Conservation (phyloP, 2,888 invertebrate genomes). For the Catocala nupta region DNA sequence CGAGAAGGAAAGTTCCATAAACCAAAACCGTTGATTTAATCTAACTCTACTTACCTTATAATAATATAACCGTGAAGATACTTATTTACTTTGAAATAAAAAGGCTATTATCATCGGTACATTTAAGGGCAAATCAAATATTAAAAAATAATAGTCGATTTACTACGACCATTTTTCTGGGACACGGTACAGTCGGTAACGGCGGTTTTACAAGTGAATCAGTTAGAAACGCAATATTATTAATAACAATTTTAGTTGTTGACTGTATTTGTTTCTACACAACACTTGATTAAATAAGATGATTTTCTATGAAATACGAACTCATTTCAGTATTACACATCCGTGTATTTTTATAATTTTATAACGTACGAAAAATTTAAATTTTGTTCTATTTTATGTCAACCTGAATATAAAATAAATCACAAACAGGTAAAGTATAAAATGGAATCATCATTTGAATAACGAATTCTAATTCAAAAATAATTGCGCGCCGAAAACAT, state of each 20-base stretch:
- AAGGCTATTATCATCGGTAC: slow-evolving; percentile 55
- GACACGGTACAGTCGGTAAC: slow-evolving; percentile 50
- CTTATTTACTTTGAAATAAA: slow-evolving; percentile 51
- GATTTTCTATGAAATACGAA: no score
- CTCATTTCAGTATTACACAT: no score
- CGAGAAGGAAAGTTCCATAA: not conserved
- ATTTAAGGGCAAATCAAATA: slow-evolving; percentile 67
- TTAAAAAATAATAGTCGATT: slow-evolving; percentile 61
- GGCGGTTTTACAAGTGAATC: slow-evolving; percentile 2
- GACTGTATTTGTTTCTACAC: not conserved
- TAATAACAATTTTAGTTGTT: not conserved
- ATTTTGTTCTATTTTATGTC: no score
- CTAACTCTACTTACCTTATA: not conserved
- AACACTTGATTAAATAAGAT: no score
- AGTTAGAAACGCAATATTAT: not conserved
- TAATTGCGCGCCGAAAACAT: no score
- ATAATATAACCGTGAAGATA: slow-evolving; percentile 30
- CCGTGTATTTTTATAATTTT: no score
- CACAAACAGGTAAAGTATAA: no score
- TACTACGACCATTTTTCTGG: slow-evolving; percentile 53
- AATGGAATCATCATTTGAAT: no score
- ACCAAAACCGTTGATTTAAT: not conserved
- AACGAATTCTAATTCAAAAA: no score
- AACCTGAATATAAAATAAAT: no score
- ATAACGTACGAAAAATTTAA: no score